Conservation (phyloP, 2,797 vertebrate species). For the Cirrhinus mrigala region DNA sequence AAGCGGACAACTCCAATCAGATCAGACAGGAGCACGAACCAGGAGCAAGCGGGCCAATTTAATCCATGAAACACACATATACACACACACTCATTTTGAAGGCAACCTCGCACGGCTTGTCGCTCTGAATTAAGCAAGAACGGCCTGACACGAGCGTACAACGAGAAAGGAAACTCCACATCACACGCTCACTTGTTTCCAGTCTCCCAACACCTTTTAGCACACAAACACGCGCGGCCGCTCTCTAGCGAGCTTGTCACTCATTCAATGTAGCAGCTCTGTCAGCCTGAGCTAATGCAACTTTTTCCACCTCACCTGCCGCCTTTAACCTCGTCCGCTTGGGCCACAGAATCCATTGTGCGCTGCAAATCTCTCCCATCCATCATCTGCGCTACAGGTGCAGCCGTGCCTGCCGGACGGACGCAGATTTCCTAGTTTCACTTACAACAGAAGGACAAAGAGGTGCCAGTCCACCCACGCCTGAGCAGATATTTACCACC, state of each 20-base stretch:
- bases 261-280: constrained; percentile 62
- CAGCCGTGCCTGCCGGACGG: constrained; percentile 18
- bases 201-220: constrained; percentile 37
- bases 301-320: constrained; percentile 59
- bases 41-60: constrained; percentile 48
- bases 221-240: constrained; percentile 24
- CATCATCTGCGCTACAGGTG: constrained; percentile 42
- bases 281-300: constrained; percentile 59
- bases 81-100: constrained; percentile 35
- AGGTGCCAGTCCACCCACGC: constrained; percentile 11
- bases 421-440: constrained; percentile 31
- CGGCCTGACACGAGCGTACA: constrained; percentile 53
- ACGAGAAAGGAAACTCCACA: constrained; percentile 46
- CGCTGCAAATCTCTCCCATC: constrained; percentile 43
- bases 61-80: constrained; percentile 30
- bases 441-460: constrained; percentile 20
- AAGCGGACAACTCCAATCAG: constrained; percentile 45
- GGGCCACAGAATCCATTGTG: constrained; percentile 56
- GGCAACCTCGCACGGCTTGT: constrained; percentile 51
- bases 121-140: constrained; percentile 59
- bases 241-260: constrained; percentile 39
- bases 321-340: constrained; percentile 56
- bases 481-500: constrained; percentile 16
- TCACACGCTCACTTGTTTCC: constrained; percentile 50
- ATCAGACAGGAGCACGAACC: constrained; percentile 52